phyloP scores from a whole-genome alignment of 2,888 invertebrate species.

The Chesias legatella region DNA sequence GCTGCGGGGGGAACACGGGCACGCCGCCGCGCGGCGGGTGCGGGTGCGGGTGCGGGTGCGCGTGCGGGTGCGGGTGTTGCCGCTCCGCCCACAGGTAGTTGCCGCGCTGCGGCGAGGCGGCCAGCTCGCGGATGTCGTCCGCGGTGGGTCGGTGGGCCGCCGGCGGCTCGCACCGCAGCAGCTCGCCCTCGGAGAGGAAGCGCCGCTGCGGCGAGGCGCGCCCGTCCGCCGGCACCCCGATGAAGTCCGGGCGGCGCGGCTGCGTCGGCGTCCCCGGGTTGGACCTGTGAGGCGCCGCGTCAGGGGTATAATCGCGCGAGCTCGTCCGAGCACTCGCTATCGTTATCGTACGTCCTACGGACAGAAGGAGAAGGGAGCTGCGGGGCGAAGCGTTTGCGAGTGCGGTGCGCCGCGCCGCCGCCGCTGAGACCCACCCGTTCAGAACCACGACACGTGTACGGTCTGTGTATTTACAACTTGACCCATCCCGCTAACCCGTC shows the following conservation, averaged over 20 bases:
- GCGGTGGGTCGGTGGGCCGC: constrained; percentile 80
- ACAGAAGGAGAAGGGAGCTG: constrained; percentile 79
- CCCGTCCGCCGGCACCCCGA: constrained; percentile 84
- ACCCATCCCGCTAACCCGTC: constrained; percentile 33
- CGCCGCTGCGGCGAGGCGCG: constrained; percentile 86
- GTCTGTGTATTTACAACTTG: constrained; percentile 28
- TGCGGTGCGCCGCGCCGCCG: constrained; percentile 53
- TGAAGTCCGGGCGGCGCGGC: constrained; percentile 93
- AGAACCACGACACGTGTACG: constrained; percentile 7
- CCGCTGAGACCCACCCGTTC: constrained; percentile 44
- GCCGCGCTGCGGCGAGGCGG: constrained; percentile 90
- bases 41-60: constrained; percentile 53
- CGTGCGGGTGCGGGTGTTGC: constrained; percentile 43
- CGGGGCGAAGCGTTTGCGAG: constrained; percentile 76
- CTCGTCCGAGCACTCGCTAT: constrained; percentile 78
- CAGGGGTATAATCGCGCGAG: constrained; percentile 79
- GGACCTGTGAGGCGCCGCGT: constrained; percentile 85
- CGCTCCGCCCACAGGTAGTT: constrained; percentile 78
- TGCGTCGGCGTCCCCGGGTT: constrained; percentile 96
- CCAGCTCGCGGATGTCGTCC: constrained; percentile 93
- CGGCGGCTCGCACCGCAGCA: constrained; percentile 86
- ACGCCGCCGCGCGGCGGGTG: constrained; percentile 54
- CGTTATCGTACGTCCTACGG: constrained; percentile 80
- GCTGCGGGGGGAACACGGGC: constrained; percentile 62
- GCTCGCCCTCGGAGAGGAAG: constrained; percentile 91